phyloP scores from a whole-genome alignment of 2,888 invertebrate species.

The Leucoptera coffeella region DNA sequence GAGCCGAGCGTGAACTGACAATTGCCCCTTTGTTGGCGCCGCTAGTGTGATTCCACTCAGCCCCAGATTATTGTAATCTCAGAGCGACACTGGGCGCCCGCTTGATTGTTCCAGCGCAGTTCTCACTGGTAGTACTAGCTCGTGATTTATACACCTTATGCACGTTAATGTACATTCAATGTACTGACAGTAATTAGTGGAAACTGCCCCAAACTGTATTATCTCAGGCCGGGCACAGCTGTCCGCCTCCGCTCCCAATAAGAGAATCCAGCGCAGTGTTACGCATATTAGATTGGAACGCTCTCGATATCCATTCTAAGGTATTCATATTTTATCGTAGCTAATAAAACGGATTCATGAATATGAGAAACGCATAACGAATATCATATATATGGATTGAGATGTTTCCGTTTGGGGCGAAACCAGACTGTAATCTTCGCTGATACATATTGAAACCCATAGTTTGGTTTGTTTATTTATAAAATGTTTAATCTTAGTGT shows the following conservation, averaged over 20 bases:
- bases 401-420: constrained; percentile 36
- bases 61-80: constrained; percentile 10
- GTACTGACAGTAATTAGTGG: too few relatives aligned
- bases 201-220: background rate
- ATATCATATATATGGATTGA: constrained; percentile 51
- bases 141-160: too few relatives aligned
- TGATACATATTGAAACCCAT: too few relatives aligned
- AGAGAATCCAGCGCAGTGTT: constrained; percentile 44
- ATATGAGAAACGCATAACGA: constrained; percentile 55
- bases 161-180: too few relatives aligned
- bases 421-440: too few relatives aligned
- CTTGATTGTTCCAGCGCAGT: constrained; percentile 11
- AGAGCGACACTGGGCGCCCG: too few relatives aligned
- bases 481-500: too few relatives aligned
- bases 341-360: constrained; percentile 57
- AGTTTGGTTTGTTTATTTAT: too few relatives aligned
- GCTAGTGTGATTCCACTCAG: constrained; percentile 5
- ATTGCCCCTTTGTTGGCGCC: constrained; percentile 13
- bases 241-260: constrained; percentile 19
- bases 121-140: constrained; percentile 9
- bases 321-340: constrained; percentile 56
- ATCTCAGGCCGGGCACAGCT: constrained; percentile 17
- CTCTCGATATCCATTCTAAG: constrained; percentile 52
- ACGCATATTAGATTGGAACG: constrained; percentile 53
- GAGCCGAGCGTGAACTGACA: constrained; percentile 11